Percentiles rank a stretch among this genome's conserved stretches.
Conservation (phyloP, 2,113 vertebrate genomes). For the Phycodurus eques region DNA sequence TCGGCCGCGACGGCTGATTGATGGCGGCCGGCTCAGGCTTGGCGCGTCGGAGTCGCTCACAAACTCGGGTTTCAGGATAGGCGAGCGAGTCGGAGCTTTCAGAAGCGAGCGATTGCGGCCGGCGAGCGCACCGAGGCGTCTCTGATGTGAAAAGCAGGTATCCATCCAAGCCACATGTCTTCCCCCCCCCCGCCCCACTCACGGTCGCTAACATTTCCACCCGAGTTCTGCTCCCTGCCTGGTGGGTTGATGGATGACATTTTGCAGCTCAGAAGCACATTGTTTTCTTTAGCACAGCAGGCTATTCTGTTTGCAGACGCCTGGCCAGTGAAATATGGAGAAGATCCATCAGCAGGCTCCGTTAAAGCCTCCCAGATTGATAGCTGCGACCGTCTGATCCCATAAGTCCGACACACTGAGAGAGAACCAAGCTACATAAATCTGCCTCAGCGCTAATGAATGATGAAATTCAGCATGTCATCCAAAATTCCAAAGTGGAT, state of each 20-base stretch:
- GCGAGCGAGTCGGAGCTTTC: slow-evolving; percentile 71
- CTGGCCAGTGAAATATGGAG: slow-evolving; percentile 91
- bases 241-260: slow-evolving; percentile 88
- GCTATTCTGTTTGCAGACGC: slow-evolving; percentile 96
- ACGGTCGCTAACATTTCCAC: slow-evolving; percentile 69
- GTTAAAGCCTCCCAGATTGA: slow-evolving; percentile 61
- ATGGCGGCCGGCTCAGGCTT: slow-evolving; percentile 51
- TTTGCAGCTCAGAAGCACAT: slow-evolving; percentile 95
- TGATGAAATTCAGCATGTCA: neutral
- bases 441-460: neutral
- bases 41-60: slow-evolving; percentile 36
- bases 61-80: slow-evolving; percentile 42
- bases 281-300: slow-evolving; percentile 99
- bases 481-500: slow-evolving; percentile 9
- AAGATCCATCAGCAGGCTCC: slow-evolving; percentile 90
- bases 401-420: slow-evolving; percentile 31
- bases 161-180: slow-evolving; percentile 17
- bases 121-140: slow-evolving; percentile 62
- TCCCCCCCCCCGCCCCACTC: slow-evolving; percentile 41
- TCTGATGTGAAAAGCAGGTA: slow-evolving; percentile 96
- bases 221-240: slow-evolving; percentile 50
- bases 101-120: slow-evolving; percentile 67
- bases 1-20: slow-evolving; percentile 56
- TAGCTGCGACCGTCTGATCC: slow-evolving; percentile 40
- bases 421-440: slow-evolving; percentile 7